Base-by-base conservation (phyloP, 2,797 vertebrate species). In the Graptemys geographica region DNA sequence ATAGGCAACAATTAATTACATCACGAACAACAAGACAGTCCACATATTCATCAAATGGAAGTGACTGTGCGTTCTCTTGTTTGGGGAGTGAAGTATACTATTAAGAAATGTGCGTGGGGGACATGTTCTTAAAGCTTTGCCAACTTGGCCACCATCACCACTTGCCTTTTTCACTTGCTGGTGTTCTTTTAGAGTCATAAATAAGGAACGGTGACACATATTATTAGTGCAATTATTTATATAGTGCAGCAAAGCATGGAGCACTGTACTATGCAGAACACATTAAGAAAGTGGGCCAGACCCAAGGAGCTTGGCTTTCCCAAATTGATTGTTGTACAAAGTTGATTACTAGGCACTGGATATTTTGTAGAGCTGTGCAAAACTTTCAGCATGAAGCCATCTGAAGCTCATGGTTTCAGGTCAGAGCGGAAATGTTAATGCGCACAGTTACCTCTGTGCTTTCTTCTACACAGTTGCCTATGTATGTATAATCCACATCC, bases 11-110 rank as follows among this genome's bases (percentile, higher is more conserved):
- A 57, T 33, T 53, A 5, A 57, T 33, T 53, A 4, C 47, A 55
- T 44, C 87, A 41, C 0, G 0, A 90, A 81, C 83, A 44, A 53
- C 59, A 37, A 53, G 86, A 86, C 90, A n/a, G 82, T 33, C 79
- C 86, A 69, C 10, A 74, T 83, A 86, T 86, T 74, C 80, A 89
- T 92, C 84, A 89, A 51, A 37, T 49, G 27, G 51, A 28, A 21
- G 62, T 41, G 0, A 69, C 56, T 55, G 55, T 57, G 78, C 62
- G 2, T 1, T 56, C 44, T 72, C 51, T 56, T 3, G 0, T 37
- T 79, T 37, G 80, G 84, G 87, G 76, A 85, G 65, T 80, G 56
- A 41, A 47, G 62, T 84, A 79, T 55, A 62, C 62, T 56, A 83
- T 89, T 80, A n/a, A 57, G 72, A 52, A 33, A 49, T 62, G 33